A percentile compares a stretch with the other conserved stretches of the same genome.
phyloP scores from a whole-genome alignment of 2,797 vertebrate genomes.

The Staurois parvus region DNA sequence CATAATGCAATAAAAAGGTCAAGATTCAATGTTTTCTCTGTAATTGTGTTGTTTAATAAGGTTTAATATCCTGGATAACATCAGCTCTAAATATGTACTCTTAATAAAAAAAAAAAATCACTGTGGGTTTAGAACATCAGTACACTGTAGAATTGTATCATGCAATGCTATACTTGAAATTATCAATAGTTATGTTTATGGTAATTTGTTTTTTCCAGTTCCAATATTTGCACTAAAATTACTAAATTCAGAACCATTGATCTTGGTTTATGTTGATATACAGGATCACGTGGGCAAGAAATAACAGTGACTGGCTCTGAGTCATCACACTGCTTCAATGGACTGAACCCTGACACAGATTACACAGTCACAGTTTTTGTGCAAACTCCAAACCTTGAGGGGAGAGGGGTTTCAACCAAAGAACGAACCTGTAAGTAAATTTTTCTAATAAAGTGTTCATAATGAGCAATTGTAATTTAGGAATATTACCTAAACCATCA shows the following conservation, averaged over 20 bases:
- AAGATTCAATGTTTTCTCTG: too few relatives aligned
- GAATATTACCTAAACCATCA: background rate
- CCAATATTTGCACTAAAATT: too few relatives aligned
- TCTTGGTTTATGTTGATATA: constrained; percentile 11
- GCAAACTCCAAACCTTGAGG: constrained; percentile 95
- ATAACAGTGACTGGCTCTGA: constrained; percentile 90
- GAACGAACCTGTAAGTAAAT: constrained; percentile 85
- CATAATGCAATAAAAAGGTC: too few relatives aligned
- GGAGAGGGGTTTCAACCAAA: constrained; percentile 84
- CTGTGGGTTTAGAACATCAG: too few relatives aligned
- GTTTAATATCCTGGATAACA: too few relatives aligned
- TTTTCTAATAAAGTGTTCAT: background rate
- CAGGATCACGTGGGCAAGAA: constrained; percentile 89
- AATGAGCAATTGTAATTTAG: background rate
- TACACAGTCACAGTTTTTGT: constrained; percentile 89
- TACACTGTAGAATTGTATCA: too few relatives aligned
- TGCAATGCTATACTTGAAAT: too few relatives aligned
- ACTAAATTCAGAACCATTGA: background rate
- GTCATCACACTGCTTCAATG: constrained; percentile 91
- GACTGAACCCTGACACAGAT: constrained; percentile 86
- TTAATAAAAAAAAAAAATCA: too few relatives aligned
- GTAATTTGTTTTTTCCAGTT: too few relatives aligned
- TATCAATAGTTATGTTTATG: too few relatives aligned
- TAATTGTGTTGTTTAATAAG: too few relatives aligned
- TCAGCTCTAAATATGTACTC: too few relatives aligned